Conservation (phyloP, 2,113 vertebrate species). For the Sylvilagus bachmani region DNA sequence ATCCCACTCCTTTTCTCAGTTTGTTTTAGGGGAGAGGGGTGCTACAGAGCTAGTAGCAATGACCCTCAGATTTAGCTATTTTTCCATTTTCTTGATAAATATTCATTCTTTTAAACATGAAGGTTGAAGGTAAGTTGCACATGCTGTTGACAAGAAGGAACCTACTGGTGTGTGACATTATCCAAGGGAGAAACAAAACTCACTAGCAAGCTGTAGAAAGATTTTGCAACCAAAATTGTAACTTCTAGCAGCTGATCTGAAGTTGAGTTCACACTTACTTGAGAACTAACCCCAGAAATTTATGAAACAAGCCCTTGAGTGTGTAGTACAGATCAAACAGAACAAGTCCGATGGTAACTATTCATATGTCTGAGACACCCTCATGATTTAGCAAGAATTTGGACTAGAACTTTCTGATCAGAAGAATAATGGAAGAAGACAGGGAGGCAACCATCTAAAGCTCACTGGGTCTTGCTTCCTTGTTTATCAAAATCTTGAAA, state of each 20-base stretch:
- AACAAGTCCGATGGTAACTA: background rate
- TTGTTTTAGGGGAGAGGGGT: background rate
- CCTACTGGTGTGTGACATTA: background rate
- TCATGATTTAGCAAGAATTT: background rate
- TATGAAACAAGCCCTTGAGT: background rate
- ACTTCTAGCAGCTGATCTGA: background rate
- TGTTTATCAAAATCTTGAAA: slow-evolving; percentile 33
- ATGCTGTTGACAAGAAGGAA: background rate
- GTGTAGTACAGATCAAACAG: background rate
- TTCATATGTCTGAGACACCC: background rate
- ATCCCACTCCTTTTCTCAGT: background rate
- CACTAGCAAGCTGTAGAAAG: background rate
- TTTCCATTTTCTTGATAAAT: slow-evolving; percentile 3
- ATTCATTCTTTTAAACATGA: background rate
- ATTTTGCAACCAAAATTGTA: background rate
- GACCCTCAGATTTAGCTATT: background rate
- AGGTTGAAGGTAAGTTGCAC: no score
- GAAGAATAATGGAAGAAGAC: background rate
- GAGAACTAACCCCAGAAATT: background rate
- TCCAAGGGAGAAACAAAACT: background rate
- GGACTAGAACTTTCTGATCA: background rate
- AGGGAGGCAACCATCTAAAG: background rate
- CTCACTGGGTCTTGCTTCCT: background rate
- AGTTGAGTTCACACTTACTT: background rate
- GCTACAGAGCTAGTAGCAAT: background rate